A percentile compares a stretch with the other conserved stretches of the same genome.
phyloP scores from a whole-genome alignment of 2,888 invertebrate genomes.

The Cremastinae sp. region DNA sequence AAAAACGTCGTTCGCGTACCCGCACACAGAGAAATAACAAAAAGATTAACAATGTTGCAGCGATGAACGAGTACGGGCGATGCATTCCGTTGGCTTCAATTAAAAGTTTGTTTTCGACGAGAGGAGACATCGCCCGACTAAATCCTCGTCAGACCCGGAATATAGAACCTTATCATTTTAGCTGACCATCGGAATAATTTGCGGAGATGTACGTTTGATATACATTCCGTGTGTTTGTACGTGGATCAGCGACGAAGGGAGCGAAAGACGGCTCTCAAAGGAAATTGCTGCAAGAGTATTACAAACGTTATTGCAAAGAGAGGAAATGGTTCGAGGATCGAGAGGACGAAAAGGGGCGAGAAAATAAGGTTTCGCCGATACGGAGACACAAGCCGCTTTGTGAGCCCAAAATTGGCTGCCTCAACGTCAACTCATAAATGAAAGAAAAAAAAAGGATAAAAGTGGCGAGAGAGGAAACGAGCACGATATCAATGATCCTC shows the following conservation, averaged over 20 bases:
- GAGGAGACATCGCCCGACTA: background rate
- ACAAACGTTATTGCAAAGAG: slow-evolving; percentile 13
- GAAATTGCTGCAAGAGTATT: slow-evolving; percentile 27
- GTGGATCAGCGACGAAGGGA: background rate
- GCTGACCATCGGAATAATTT: slow-evolving; percentile 26
- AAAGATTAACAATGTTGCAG: slow-evolving; percentile 31
- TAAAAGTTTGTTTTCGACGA: slow-evolving; percentile 38
- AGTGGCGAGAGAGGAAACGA: background rate
- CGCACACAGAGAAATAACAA: slow-evolving; percentile 16
- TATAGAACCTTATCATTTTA: slow-evolving; percentile 14
- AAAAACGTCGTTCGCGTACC: slow-evolving; percentile 8
- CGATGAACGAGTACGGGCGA: background rate
- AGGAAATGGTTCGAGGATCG: slow-evolving; percentile 20
- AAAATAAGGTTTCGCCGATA: slow-evolving; percentile 58
- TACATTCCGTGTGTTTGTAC: background rate
- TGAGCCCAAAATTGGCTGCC: slow-evolving; percentile 35
- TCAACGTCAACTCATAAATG: slow-evolving; percentile 22
- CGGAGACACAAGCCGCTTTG: slow-evolving; percentile 52
- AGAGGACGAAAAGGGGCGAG: slow-evolving; percentile 14
- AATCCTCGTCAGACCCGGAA: slow-evolving; percentile 10
- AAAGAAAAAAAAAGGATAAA: slow-evolving; percentile 1
- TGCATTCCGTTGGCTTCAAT: slow-evolving; percentile 45
- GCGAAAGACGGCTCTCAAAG: slow-evolving; percentile 17
- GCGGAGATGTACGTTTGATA: background rate
- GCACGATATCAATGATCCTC: slow-evolving; percentile 18